Conservation (phyloP, 64 coral and sea anemone genomes). For the Pocillopora damicornis region DNA sequence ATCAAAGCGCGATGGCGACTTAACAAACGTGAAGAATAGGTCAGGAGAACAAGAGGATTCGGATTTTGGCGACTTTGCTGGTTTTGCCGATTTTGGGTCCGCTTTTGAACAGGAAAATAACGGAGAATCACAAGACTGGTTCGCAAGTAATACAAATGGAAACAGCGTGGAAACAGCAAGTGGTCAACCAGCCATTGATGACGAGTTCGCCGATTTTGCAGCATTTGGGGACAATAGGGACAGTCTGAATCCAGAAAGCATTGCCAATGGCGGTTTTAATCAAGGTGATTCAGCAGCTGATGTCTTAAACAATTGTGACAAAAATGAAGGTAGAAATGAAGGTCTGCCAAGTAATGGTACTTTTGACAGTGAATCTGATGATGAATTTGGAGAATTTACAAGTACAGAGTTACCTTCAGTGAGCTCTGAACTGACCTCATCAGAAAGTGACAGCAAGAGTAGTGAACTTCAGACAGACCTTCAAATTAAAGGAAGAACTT, state of each 20-base stretch:
- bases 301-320: background rate
- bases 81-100: constrained; percentile 52
- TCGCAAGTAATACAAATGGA: background rate
- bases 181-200: constrained; percentile 6
- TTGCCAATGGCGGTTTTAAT: background rate
- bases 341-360: constrained; percentile 1
- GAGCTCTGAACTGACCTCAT: background rate
- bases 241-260: background rate
- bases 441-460: background rate
- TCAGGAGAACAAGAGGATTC: background rate
- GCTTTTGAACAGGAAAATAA: constrained; percentile 29
- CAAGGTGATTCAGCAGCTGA: background rate
- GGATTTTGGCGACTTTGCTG: constrained; percentile 58
- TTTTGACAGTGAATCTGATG: constrained; percentile 2
- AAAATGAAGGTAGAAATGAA: background rate
- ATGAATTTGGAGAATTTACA: constrained; percentile 71
- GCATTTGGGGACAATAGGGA: constrained; percentile 13
- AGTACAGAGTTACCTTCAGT: background rate
- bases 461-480: background rate
- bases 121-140: background rate
- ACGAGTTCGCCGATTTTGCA: constrained; percentile 16
- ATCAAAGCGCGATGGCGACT: background rate
- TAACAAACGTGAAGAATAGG: background rate
- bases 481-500: background rate
- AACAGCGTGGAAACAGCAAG: constrained; percentile 1